Conservation (phyloP, 2,113 vertebrate genomes). For the Chunga burmeisteri region DNA sequence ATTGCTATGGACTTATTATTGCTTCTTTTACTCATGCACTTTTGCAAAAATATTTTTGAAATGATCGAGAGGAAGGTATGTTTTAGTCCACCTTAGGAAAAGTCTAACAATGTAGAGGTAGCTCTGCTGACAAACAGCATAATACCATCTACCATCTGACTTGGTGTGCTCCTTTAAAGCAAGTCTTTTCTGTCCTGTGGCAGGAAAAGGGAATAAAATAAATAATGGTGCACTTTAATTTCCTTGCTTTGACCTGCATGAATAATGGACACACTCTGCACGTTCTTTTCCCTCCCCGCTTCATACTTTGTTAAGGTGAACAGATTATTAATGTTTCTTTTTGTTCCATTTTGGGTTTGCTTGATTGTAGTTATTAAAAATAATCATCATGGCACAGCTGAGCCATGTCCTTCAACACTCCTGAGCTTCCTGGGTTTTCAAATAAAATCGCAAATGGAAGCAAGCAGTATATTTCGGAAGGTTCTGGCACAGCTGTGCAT, state of each 20-base stretch:
- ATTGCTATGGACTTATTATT: background rate
- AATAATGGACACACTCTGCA: background rate
- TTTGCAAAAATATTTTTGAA: slow-evolving; percentile 9
- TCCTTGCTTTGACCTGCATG: background rate
- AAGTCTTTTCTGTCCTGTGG: background rate
- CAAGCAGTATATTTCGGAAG: background rate
- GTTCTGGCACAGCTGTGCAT: background rate
- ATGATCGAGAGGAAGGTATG: background rate
- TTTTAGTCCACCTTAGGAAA: background rate
- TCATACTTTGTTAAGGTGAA: background rate
- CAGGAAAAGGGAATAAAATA: background rate
- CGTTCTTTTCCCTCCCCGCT: background rate
- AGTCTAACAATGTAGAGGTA: background rate
- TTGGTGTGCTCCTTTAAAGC: background rate
- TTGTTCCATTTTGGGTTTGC: background rate
- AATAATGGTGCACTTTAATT: background rate
- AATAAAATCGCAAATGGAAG: background rate
- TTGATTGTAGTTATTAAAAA: background rate
- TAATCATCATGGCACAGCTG: background rate
- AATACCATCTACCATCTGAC: background rate
- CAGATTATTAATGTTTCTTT: background rate
- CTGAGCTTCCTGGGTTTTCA: background rate
- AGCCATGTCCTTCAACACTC: background rate
- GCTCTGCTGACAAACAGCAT: background rate
- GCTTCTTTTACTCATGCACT: background rate